Evolutionary conservation across 2,888 invertebrate species (phyloP).

Genomic region (Heliothis peltigera): DNA sequence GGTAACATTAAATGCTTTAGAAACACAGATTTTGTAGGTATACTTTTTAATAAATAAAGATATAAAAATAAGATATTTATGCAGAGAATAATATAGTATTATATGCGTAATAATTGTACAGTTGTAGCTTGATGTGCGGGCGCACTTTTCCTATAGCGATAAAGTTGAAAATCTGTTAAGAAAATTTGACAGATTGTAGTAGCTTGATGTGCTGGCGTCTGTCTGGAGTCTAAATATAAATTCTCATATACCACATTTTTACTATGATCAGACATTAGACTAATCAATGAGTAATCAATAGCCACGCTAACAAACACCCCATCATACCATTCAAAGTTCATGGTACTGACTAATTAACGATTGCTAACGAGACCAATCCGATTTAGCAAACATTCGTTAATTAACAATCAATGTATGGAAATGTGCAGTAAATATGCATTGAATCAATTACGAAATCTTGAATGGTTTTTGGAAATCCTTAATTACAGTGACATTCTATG

Average conservation of each 20-base stretch:
- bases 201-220: too few species aligned
- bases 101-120: too few species aligned
- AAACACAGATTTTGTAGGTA: background rate
- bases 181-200: too few species aligned
- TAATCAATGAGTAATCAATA: background rate
- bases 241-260: background rate
- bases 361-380: constrained; percentile 35
- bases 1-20: constrained; percentile 12
- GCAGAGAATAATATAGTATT: too few species aligned
- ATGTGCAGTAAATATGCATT: constrained; percentile 49
- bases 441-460: constrained; percentile 48
- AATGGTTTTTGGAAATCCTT: constrained; percentile 53
- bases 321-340: constrained; percentile 28
- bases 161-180: too few species aligned
- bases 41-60: too few species aligned
- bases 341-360: constrained; percentile 35
- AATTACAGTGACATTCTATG: constrained; percentile 49
- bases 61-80: too few species aligned
- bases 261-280: constrained; percentile 1
- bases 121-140: too few species aligned
- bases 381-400: constrained; percentile 42
- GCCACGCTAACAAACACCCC: background rate
- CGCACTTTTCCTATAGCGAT: too few species aligned
- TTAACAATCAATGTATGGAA: constrained; percentile 43
- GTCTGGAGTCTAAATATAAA: too few species aligned